A percentile compares a stretch with the other conserved stretches of the same genome.
phyloP scores from a whole-genome alignment of 2,888 invertebrate genomes.

The Sphinx pinastri region DNA sequence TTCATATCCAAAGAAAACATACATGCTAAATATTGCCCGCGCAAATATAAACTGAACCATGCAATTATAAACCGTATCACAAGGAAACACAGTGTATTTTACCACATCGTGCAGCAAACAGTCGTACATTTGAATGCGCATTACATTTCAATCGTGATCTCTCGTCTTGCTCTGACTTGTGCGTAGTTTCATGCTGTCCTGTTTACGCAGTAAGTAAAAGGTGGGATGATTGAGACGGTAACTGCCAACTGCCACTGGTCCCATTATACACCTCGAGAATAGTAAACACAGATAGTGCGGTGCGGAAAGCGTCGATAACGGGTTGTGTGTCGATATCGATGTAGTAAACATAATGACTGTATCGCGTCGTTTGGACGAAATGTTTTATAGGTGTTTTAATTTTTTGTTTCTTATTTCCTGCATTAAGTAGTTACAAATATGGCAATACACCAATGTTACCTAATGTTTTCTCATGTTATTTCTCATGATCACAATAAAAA shows the following conservation, averaged over 20 bases:
- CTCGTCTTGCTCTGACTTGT: constrained; percentile 50
- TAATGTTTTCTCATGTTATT: too few relatives aligned
- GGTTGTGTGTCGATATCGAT: neutral
- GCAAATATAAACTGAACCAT: constrained; percentile 50
- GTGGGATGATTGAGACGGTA: constrained; percentile 81
- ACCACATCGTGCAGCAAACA: constrained; percentile 27
- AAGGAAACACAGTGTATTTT: constrained; percentile 29
- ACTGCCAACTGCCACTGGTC: constrained; percentile 83
- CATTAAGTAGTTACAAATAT: neutral
- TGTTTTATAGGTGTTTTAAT: neutral
- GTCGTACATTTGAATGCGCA: constrained; percentile 67
- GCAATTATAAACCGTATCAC: constrained; percentile 32
- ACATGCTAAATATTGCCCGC: constrained; percentile 78
- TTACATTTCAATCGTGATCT: constrained; percentile 65
- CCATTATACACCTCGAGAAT: constrained; percentile 76
- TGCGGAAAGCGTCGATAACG: constrained; percentile 38
- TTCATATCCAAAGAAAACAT: constrained; percentile 84
- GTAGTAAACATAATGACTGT: neutral
- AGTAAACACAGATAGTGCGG: constrained; percentile 62
- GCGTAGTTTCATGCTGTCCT: constrained; percentile 44
- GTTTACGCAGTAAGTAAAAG: constrained; percentile 73
- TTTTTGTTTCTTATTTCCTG: neutral
- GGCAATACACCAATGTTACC: too few relatives aligned
- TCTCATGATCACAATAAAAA: too few relatives aligned
- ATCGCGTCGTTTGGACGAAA: neutral